These are phyloP conservation scores for Trachops cirrhosus DNA, from an alignment of 2,797 vertebrate species.

Conservation along the genomic window DNA sequence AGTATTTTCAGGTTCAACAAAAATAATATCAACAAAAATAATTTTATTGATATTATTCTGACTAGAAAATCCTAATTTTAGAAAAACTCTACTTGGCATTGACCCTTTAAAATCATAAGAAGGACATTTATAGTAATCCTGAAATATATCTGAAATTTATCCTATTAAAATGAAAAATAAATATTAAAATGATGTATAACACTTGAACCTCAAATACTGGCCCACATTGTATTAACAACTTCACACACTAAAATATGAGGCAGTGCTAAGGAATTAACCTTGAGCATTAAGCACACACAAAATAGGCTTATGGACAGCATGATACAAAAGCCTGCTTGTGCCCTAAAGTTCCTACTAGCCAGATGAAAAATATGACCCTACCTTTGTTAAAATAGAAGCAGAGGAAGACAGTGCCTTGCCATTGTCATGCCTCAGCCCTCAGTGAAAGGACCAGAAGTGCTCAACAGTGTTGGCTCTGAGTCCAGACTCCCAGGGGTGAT, in stretches of 20 bases:
- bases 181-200: neutral
- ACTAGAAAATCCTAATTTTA: conserved; percentile 14
- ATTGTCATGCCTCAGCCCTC: neutral
- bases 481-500: neutral
- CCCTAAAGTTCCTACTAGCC: neutral
- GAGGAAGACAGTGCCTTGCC: neutral
- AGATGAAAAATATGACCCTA: neutral
- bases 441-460: neutral
- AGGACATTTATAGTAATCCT: neutral
- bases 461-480: neutral
- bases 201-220: neutral
- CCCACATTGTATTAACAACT: neutral
- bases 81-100: neutral
- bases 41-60: neutral
- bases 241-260: neutral
- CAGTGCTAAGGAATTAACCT: neutral
- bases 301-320: neutral
- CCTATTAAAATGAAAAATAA: conserved; percentile 27
- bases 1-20: too few relatives aligned
- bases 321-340: neutral
- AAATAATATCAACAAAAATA: too few relatives aligned
- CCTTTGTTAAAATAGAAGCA: neutral
- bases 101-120: neutral
- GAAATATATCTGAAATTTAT: conserved; percentile 23
- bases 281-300: neutral